These are phyloP conservation scores for Diarsia rubi DNA, from an alignment of 2,888 invertebrate genomes.

Conservation along the genomic window DNA sequence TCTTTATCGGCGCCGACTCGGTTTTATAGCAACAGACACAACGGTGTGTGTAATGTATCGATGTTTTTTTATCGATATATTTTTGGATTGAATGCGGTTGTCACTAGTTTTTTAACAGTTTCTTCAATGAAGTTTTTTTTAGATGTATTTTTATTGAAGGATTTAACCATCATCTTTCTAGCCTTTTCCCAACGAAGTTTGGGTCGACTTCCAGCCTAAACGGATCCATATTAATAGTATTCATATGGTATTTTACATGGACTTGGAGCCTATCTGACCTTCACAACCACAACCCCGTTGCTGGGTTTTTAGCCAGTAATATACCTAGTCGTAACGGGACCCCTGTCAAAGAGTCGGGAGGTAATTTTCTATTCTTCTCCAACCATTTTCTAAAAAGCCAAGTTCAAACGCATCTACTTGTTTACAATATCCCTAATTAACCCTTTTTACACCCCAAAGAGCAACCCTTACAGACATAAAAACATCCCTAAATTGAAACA, in stretches of 20 bases:
- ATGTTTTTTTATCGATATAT: slow-evolving; percentile 61
- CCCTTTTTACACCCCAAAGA: slow-evolving; percentile 21
- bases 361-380: background rate
- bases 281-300: background rate
- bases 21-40: slow-evolving; percentile 66
- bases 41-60: slow-evolving; percentile 49
- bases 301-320: background rate
- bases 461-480: slow-evolving; percentile 11
- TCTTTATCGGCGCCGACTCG: slow-evolving; percentile 82
- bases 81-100: slow-evolving; percentile 10
- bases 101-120: slow-evolving; percentile 39
- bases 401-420: background rate
- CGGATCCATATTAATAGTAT: background rate
- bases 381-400: background rate
- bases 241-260: background rate
- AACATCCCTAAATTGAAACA: slow-evolving; percentile 42
- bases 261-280: background rate
- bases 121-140: background rate
- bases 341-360: background rate
- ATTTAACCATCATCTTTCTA: background rate
- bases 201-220: background rate
- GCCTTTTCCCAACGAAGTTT: background rate
- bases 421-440: slow-evolving; percentile 17
- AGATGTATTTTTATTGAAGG: background rate
- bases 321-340: background rate